These are phyloP conservation scores for Eurystomus gularis DNA, from an alignment of 2,113 vertebrate species.

Conservation along the genomic window DNA sequence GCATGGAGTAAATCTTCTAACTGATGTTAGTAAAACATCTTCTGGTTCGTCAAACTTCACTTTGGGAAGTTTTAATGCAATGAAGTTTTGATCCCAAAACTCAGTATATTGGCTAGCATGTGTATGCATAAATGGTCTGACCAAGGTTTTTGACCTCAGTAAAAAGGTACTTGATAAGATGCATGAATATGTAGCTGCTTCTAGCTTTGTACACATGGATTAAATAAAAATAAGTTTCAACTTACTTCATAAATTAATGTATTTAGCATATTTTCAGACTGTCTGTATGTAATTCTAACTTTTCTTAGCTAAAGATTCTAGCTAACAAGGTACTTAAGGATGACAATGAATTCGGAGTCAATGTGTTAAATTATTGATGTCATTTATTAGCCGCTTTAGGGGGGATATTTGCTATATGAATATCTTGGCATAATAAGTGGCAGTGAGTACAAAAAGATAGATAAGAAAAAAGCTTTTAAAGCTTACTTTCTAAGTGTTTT, in stretches of 20 bases:
- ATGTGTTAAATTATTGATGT: not conserved
- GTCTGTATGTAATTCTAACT: not conserved
- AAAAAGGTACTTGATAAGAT: not conserved
- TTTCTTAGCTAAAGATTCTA: not conserved
- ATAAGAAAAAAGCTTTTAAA: not conserved
- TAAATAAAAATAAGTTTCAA: not conserved
- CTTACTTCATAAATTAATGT: not conserved
- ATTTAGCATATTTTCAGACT: not conserved
- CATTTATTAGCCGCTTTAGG: not conserved
- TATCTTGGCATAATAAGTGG: not conserved
- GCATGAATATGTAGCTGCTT: not conserved
- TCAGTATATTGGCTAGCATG: not conserved
- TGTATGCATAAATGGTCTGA: not conserved
- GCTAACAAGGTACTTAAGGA: not conserved
- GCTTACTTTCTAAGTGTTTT: not conserved
- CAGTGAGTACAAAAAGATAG: not conserved
- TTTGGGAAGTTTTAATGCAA: not conserved
- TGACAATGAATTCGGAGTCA: not conserved
- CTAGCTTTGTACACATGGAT: not conserved
- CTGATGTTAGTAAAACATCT: not conserved
- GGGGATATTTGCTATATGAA: not conserved
- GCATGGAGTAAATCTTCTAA: not conserved
- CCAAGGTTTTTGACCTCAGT: not conserved
- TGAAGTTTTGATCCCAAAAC: not conserved
- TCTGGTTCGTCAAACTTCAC: not conserved